A percentile compares a stretch with the other conserved stretches of the same genome.
phyloP scores from a whole-genome alignment of 2,113 vertebrate genomes.

The Crotalus helleri region DNA sequence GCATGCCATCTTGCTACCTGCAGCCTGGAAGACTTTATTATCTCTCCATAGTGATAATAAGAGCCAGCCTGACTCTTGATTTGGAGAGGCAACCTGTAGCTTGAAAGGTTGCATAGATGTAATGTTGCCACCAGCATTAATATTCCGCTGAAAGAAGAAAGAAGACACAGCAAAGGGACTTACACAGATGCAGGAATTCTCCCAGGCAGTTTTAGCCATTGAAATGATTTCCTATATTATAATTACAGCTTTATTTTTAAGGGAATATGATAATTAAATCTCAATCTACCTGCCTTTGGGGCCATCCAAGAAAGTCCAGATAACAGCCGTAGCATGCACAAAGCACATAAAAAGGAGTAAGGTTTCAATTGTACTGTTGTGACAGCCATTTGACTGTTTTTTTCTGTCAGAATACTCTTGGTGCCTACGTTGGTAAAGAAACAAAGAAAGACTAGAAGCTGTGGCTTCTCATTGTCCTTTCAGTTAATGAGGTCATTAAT shows the following conservation, averaged over 20 bases:
- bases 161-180: neutral
- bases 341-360: neutral
- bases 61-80: neutral
- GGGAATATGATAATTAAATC: neutral
- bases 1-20: neutral
- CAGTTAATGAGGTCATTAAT: conserved; percentile 23
- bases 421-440: neutral
- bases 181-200: neutral
- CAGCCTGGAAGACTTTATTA: neutral
- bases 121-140: neutral
- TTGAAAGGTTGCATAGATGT: neutral
- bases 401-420: neutral
- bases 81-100: neutral
- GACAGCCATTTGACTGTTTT: neutral
- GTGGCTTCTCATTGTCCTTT: neutral
- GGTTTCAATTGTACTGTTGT: neutral
- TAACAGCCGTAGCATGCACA: neutral
- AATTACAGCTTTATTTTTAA: neutral
- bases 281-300: neutral
- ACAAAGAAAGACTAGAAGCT: neutral
- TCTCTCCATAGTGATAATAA: neutral
- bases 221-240: neutral
- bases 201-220: neutral
- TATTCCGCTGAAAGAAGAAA: neutral
- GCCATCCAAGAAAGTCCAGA: neutral